phyloP scores from a whole-genome alignment of 1,140 invertebrate genomes.

The Leguminivora glycinivorella region DNA sequence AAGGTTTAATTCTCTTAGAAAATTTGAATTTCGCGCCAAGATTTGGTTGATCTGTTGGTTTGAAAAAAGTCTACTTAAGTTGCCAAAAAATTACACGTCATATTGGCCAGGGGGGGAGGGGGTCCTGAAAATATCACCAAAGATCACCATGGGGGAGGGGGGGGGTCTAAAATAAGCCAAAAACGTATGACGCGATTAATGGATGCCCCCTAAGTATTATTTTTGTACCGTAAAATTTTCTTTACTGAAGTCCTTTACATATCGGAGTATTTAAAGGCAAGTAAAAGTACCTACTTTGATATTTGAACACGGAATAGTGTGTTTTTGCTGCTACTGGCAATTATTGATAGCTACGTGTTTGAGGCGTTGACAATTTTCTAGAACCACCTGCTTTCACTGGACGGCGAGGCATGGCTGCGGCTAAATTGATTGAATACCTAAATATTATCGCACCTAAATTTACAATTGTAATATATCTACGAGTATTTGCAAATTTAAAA shows the following conservation, averaged over 20 bases:
- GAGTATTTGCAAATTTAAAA: not conserved
- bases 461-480: not conserved
- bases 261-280: not conserved
- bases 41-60: too few species aligned
- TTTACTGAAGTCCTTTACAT: not conserved
- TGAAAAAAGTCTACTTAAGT: too few species aligned
- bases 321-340: constrained; percentile 10
- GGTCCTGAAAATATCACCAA: too few species aligned
- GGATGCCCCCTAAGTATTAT: not conserved
- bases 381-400: constrained; percentile 5
- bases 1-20: too few species aligned
- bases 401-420: not conserved
- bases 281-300: constrained; percentile 9
- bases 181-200: too few species aligned
- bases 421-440: constrained; percentile 1
- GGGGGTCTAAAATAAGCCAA: too few species aligned
- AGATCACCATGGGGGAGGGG: too few species aligned
- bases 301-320: not conserved
- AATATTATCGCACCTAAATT: not conserved
- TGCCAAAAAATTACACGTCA: too few species aligned
- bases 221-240: not conserved
- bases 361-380: constrained; percentile 16
- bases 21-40: too few species aligned
- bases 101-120: too few species aligned
- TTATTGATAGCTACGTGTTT: constrained; percentile 9